Evolutionary conservation across 37 sponge, comb jelly and placozoan genomes (phyloP).

Genomic region (Agelas oroides): DNA sequence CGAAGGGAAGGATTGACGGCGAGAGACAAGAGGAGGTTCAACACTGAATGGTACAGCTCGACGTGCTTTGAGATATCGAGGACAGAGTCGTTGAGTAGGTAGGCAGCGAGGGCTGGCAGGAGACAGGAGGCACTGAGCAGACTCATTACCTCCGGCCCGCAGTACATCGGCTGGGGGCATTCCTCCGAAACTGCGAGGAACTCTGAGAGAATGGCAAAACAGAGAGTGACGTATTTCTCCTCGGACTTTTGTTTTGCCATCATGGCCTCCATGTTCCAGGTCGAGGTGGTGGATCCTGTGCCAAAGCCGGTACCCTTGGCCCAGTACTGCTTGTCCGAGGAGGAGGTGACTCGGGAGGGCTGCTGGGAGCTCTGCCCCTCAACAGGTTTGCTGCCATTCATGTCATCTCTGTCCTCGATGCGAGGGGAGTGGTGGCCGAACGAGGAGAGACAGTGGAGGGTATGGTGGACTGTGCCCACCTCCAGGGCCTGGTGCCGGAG

Average conservation of each 20-base stretch:
- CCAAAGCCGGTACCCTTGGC: slow-evolving; percentile 96
- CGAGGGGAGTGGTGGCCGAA: slow-evolving; percentile 60
- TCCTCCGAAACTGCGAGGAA: slow-evolving; percentile 10
- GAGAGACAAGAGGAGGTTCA: slow-evolving; percentile 62
- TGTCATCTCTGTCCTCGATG: not conserved
- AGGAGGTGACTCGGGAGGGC: slow-evolving; percentile 16
- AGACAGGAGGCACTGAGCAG: slow-evolving; percentile 69
- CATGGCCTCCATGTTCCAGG: slow-evolving; percentile 81
- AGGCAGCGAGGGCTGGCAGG: slow-evolving; percentile 81
- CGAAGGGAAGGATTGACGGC: slow-evolving; percentile 35
- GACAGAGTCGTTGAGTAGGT: slow-evolving; percentile 90
- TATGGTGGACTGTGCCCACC: slow-evolving; percentile 71
- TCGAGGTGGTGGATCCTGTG: slow-evolving; percentile 82
- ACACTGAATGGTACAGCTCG: slow-evolving; percentile 70
- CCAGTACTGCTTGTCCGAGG: slow-evolving; percentile 74
- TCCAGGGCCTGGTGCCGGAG: slow-evolving; percentile 27
- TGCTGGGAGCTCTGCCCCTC: not conserved
- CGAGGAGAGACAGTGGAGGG: slow-evolving; percentile 63
- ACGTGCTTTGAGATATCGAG: slow-evolving; percentile 90
- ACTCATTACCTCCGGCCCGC: slow-evolving; percentile 27
- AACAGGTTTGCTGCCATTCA: too few species aligned
- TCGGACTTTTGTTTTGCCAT: slow-evolving; percentile 64
- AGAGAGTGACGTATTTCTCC: slow-evolving; percentile 71
- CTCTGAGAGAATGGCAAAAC: slow-evolving; percentile 65
- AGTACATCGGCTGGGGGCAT: not conserved